Percentiles rank a stretch among this genome's conserved stretches.
Evolutionary conservation across 2,888 invertebrate species (phyloP).

Genomic region (Caenorhabditis macrosperma): DNA sequence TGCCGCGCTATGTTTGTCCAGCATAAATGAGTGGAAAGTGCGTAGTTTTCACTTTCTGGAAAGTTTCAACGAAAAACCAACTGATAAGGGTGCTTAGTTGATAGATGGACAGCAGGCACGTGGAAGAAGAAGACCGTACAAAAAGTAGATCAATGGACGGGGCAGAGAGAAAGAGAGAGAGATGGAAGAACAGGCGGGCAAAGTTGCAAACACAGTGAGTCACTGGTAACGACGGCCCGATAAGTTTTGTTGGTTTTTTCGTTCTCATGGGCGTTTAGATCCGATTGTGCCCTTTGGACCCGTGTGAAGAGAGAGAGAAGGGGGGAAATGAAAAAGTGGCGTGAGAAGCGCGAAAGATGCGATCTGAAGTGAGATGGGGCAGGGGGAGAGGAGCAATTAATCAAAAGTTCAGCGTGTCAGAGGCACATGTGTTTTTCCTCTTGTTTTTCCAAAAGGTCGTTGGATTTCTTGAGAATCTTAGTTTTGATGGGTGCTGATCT

Average conservation of each 20-base stretch:
- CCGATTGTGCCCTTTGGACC: slow-evolving; percentile 11
- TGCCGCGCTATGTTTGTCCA: slow-evolving; percentile 21
- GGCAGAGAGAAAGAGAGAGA: slow-evolving; percentile 4
- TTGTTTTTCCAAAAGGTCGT: no score
- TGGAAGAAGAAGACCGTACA: not conserved
- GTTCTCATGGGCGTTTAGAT: not conserved
- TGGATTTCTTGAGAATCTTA: not conserved
- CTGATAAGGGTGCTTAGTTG: slow-evolving; percentile 17
- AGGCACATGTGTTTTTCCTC: slow-evolving; percentile 12
- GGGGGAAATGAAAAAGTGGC: not conserved
- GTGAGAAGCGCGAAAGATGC: slow-evolving; percentile 31
- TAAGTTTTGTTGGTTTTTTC: slow-evolving; percentile 37
- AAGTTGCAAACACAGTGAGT: slow-evolving; percentile 40
- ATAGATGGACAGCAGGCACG: slow-evolving; percentile 17
- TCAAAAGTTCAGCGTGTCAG: slow-evolving; percentile 44
- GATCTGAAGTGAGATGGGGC: slow-evolving; percentile 8
- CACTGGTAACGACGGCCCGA: slow-evolving; percentile 8
- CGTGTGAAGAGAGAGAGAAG: not conserved
- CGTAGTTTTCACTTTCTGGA: slow-evolving; percentile 16
- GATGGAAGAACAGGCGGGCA: slow-evolving; percentile 12
- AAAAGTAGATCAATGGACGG: not conserved
- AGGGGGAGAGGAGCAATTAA: slow-evolving; percentile 36
- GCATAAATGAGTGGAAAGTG: slow-evolving; percentile 18
- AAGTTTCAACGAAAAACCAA: slow-evolving; percentile 16
- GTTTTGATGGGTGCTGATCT: no score